These are phyloP conservation scores for Gymnogyps californianus DNA, from an alignment of 2,113 vertebrate genomes.

Conservation along the genomic window DNA sequence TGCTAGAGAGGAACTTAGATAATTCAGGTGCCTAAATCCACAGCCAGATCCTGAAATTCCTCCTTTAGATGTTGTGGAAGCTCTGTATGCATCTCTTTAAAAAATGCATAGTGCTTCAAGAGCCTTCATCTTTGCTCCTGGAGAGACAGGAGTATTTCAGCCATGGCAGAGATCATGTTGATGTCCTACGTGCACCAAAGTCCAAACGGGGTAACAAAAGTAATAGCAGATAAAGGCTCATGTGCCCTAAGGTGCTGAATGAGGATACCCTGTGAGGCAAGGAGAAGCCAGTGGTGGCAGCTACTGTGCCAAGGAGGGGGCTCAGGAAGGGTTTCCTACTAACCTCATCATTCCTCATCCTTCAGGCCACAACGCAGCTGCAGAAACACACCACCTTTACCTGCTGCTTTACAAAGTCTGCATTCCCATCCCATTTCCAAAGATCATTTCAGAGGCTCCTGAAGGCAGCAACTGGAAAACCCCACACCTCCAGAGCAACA, in stretches of 20 bases:
- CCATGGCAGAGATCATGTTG: not conserved
- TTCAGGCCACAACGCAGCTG: not conserved
- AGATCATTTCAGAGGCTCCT: not conserved
- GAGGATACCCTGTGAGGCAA: not conserved
- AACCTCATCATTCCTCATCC: not conserved
- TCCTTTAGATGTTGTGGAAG: not conserved
- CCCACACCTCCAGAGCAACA: accelerated
- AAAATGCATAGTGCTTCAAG: not conserved
- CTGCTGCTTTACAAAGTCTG: not conserved
- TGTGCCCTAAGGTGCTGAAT: accelerated
- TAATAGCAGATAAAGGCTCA: not conserved
- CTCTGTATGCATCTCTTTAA: not conserved
- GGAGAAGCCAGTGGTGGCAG: not conserved
- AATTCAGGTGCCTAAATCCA: not conserved
- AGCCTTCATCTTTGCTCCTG: not conserved
- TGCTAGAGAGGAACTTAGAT: not conserved
- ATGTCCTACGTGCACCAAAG: not conserved
- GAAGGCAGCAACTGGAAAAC: not conserved
- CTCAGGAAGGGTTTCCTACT: not conserved
- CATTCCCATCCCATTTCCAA: not conserved
- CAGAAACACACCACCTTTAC: not conserved
- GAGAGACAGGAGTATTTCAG: not conserved
- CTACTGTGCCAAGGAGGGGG: not conserved
- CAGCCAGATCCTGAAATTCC: not conserved
- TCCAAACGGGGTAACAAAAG: not conserved